Evolutionary conservation across 2,797 vertebrate genomes (phyloP), one percentile per base, ranked within the genome.

Genomic region (Notolepis coatsorum): DNA sequence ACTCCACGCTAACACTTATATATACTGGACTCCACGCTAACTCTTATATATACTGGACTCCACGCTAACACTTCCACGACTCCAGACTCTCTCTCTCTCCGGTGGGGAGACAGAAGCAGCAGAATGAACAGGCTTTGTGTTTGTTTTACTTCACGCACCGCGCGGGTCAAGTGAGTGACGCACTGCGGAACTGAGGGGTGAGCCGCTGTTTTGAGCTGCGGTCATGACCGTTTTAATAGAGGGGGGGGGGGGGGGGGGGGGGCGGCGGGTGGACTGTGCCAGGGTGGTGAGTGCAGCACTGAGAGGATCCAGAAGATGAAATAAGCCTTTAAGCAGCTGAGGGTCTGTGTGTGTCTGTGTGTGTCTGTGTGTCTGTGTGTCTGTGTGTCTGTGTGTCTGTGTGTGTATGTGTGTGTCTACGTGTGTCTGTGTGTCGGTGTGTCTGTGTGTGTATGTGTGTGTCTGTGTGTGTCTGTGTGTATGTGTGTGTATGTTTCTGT

Each of bases 131-230:
- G n/a, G n/a, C n/a, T n/a, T n/a, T n/a, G n/a, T n/a, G 65, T 43
- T 21, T 71, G 71, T 71, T 75, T 82, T 81, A 73, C 73, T 78
- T 67, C 49, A 68, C 42, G 75, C 54, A 68, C 45, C 71, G 78
- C 65, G 42, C 2, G 5, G 56, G 77, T 75, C 76, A 77, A 66
- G 43, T 8, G 21, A 39, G 51, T 4, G 2, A 2, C 35, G 57
- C 65, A 56, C 65, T 73, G 72, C 61, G 24, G 61, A 66, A 65
- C 65, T 39, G 43, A 47, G 4, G 77, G 1, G 39, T 39, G 64
- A 65, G 56, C 58, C 43, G 41, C 2, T 64, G 52, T 71, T 62
- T 61, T 30, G 56, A 69, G 54, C 58, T 1, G 45, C 1, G 18
- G 56, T 45, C 53, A 53, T 20, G 55, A 48, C 53, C 67, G 70